Conservation (phyloP, 2,113 vertebrate species). For the Pelecanoides urinatrix region DNA sequence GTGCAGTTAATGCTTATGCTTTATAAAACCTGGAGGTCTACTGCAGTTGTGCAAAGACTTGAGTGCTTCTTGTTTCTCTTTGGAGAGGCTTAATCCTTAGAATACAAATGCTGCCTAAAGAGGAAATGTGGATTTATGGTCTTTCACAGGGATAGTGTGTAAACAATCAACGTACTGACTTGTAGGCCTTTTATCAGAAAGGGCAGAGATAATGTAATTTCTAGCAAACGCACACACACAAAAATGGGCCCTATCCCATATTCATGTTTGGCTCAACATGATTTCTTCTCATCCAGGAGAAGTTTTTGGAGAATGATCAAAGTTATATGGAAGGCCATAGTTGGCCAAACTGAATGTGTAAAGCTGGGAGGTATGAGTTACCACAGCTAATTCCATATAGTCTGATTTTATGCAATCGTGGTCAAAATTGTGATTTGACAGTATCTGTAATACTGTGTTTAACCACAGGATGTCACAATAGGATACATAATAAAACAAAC, state of each 20-base stretch:
- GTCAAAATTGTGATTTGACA: not conserved
- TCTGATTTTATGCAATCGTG: not conserved
- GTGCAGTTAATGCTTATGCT: no score
- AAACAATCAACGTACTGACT: accelerated
- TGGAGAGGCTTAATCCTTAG: not conserved
- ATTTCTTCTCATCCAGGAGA: not conserved
- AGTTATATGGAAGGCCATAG: not conserved
- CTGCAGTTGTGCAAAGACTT: not conserved
- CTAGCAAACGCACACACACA: no score
- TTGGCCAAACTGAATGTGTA: not conserved
- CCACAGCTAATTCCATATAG: not conserved
- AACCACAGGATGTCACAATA: constrained; percentile 62
- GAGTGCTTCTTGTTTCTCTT: not conserved
- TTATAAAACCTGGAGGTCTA: not conserved
- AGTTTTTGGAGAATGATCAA: not conserved
- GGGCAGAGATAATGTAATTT: not conserved
- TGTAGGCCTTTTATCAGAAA: not conserved
- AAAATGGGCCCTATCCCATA: no score
- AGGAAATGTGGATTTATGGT: not conserved
- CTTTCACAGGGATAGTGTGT: no score
- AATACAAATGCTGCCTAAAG: not conserved
- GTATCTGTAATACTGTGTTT: not conserved
- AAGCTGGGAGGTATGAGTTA: not conserved
- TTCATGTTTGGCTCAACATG: not conserved
- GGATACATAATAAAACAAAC: not conserved